Evolutionary conservation across 2,113 vertebrate genomes (phyloP).

Genomic region (Sclerurus mexicanus): DNA sequence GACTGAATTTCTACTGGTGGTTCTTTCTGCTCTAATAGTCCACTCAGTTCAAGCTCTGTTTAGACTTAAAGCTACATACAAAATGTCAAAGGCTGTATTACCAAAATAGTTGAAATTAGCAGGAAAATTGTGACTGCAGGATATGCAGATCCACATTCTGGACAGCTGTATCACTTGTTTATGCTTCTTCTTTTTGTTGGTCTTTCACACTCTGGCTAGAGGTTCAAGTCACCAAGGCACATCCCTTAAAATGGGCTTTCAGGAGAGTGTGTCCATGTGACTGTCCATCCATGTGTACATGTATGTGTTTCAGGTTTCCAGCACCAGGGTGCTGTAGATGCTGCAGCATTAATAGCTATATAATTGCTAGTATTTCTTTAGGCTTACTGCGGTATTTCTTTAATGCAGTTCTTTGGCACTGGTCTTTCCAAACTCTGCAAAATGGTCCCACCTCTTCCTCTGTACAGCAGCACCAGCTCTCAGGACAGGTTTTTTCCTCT

Average conservation of each 20-base stretch:
- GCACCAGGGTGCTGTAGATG: background rate
- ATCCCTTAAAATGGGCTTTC: background rate
- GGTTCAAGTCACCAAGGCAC: background rate
- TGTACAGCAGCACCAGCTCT: background rate
- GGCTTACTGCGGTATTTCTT: background rate
- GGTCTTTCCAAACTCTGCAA: background rate
- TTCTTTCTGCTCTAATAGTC: background rate
- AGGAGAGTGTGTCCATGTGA: background rate
- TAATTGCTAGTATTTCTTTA: background rate
- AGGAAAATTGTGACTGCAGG: background rate
- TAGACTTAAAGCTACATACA: background rate
- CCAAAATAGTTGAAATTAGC: background rate
- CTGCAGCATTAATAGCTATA: background rate
- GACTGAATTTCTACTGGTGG: background rate
- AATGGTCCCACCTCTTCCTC: background rate
- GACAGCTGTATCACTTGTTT: background rate
- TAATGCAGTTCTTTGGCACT: background rate
- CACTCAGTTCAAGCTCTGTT: background rate
- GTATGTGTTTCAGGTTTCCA: background rate
- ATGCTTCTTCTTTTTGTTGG: background rate
- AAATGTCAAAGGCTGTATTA: background rate
- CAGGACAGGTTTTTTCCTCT: background rate
- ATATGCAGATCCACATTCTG: background rate
- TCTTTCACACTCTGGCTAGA: background rate
- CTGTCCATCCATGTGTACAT: rapidly evolving